Evolutionary conservation across 1,140 invertebrate species (phyloP).

Genomic region (Neodiprion pinetum): DNA sequence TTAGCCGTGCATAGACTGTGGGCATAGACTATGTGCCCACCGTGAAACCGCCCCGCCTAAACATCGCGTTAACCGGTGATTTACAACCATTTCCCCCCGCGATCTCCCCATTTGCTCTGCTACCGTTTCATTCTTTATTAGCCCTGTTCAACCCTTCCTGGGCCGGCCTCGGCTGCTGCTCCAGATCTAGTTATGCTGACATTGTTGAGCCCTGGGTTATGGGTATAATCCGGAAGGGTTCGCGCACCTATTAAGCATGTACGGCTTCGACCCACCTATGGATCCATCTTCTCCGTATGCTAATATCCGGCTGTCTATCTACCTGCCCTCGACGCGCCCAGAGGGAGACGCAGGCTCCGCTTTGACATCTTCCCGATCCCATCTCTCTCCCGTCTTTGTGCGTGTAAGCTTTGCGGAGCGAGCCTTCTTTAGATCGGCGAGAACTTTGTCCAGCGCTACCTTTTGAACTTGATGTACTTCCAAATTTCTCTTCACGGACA

Average conservation of each 20-base stretch:
- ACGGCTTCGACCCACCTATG: slow-evolving; percentile 14
- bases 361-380: no score
- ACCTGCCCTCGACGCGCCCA: no score
- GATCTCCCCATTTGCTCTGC: not conserved
- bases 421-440: no score
- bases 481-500: no score
- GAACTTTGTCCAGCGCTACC: no score
- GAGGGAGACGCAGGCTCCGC: no score
- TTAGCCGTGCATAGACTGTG: slow-evolving; percentile 51
- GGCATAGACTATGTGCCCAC: slow-evolving; percentile 43
- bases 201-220: slow-evolving; percentile 30
- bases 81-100: slow-evolving; percentile 47
- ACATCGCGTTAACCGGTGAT: slow-evolving; percentile 61
- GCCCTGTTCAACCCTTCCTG: slow-evolving; percentile 31
- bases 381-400: no score
- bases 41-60: slow-evolving; percentile 63
- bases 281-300: no score
- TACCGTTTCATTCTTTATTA: not conserved
- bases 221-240: slow-evolving; percentile 18
- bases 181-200: slow-evolving; percentile 40
- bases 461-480: no score
- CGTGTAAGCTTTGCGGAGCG: no score
- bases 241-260: slow-evolving; percentile 32
- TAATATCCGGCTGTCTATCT: no score
- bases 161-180: slow-evolving; percentile 28